Percentiles rank a stretch among this genome's conserved stretches.
Evolutionary conservation across 2,888 invertebrate species (phyloP).

Genomic region (Dendrolimus pini): DNA sequence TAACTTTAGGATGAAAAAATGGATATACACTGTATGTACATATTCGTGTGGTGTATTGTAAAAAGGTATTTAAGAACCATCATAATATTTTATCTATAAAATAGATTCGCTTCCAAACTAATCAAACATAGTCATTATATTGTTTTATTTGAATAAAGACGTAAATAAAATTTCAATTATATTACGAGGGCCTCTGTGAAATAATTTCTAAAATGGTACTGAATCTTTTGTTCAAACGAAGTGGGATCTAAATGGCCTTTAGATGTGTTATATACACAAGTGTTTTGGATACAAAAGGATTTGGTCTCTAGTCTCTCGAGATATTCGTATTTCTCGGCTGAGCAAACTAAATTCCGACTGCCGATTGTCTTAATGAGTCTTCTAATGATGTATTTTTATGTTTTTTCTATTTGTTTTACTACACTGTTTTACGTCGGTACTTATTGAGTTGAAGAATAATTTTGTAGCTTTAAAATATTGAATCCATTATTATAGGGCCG

Average conservation of each 20-base stretch:
- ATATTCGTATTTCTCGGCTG: conserved; percentile 47
- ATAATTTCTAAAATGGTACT: background rate
- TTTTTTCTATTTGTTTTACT: conserved; percentile 15
- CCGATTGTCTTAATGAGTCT: conserved; percentile 42
- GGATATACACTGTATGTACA: too few species aligned
- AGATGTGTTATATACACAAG: conserved; percentile 41
- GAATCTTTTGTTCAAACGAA: background rate
- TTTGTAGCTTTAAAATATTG: too few species aligned
- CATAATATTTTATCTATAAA: too few species aligned
- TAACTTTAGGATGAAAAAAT: too few species aligned
- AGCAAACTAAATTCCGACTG: conserved; percentile 51
- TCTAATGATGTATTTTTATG: conserved; percentile 44
- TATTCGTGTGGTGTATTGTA: too few species aligned
- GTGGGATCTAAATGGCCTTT: background rate
- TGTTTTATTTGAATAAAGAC: too few species aligned
- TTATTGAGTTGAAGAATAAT: too few species aligned
- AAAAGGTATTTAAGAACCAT: too few species aligned
- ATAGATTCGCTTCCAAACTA: too few species aligned
- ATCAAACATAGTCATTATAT: too few species aligned
- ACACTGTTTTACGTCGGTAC: background rate
- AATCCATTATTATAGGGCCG: too few species aligned
- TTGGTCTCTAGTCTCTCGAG: conserved; percentile 35
- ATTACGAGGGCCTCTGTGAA: background rate
- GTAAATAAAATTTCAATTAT: too few species aligned
- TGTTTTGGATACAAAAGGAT: conserved; percentile 53